Base-by-base conservation (phyloP, 2,113 vertebrate species). In the Microcebus tavaratra region DNA sequence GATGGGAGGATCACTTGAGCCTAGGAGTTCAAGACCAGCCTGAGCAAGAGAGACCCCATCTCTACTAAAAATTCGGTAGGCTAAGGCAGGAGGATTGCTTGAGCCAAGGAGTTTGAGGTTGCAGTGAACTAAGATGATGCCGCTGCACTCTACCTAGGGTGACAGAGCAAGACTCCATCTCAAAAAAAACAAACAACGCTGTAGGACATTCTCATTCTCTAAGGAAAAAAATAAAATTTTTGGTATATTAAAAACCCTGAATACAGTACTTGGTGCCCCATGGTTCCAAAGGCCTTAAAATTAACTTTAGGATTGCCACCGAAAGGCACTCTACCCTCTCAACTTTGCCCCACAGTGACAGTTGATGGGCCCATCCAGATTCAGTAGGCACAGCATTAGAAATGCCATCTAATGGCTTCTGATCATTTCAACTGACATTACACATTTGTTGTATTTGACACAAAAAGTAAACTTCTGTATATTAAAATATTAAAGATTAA, bases 241-340 rank as follows among this genome's bases (percentile, higher is more conserved):
- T 17, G 21, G 31, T 2, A 1, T 11, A 8, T 68, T 34, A 75
- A 92, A 89, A 34, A 70, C 6, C 7, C 0, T 50, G 39, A 81
- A 61, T 7, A 81, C 3, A 17, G 20, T 70, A 18, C 21, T 90
- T 84, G 76, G 31, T 23, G 2, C 7, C 14, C n/a, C 79, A 3
- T 13, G 2, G 1, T 91, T 57, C 12, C 29, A 29, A 18, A 90
- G 15, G 1, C 10, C 1, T n/a, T 63, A 29, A 80, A 53, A 53
- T 72, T 61, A 48, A 39, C 9, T 90, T 65, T 63, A 73, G 3
- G 7, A 1, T 50, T 70, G 12, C 6, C 9, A 14, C 31, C 48
- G 0, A n/a, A 25, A 68, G 25, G 2, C 3, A 31, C 0, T 82
- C 8, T 27, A 25, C 1, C 6, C n/a, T 67, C 20, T 68, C 76